These are phyloP conservation scores for Bombus superbus DNA, from an alignment of 1,140 invertebrate genomes.

Conservation along the genomic window DNA sequence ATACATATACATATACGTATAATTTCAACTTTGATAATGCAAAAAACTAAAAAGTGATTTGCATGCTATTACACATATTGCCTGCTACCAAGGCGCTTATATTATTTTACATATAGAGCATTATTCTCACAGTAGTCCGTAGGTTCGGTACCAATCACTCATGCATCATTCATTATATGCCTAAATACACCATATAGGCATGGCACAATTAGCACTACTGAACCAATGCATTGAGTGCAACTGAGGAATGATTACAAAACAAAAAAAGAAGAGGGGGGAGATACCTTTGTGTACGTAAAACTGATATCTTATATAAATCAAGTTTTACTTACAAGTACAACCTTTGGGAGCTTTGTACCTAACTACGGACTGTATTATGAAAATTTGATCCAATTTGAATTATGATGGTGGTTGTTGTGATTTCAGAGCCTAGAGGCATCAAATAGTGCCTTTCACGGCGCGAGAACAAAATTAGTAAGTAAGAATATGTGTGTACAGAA, in stretches of 20 bases:
- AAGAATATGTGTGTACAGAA: constrained; percentile 81
- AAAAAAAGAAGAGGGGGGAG: constrained; percentile 2
- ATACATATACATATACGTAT: background rate
- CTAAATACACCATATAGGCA: constrained; percentile 65
- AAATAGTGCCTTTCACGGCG: constrained; percentile 84
- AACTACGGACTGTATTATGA: constrained; percentile 68
- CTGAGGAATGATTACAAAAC: constrained; percentile 32
- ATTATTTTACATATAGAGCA: constrained; percentile 77
- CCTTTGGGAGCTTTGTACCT: constrained; percentile 69
- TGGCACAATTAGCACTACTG: constrained; percentile 61
- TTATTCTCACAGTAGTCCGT: constrained; percentile 76
- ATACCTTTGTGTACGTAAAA: constrained; percentile 14
- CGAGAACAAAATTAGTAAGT: constrained; percentile 84
- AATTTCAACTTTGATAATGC: constrained; percentile 7
- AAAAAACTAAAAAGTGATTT: constrained; percentile 42
- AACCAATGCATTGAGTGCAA: constrained; percentile 51
- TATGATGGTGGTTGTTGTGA: constrained; percentile 82
- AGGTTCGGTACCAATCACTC: constrained; percentile 74
- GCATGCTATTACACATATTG: constrained; percentile 56
- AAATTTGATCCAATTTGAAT: constrained; percentile 67
- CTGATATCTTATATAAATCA: background rate
- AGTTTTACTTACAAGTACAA: constrained; percentile 47
- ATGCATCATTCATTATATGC: constrained; percentile 67
- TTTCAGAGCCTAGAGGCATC: constrained; percentile 84
- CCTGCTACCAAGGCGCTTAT: constrained; percentile 65